Evolutionary conservation across 1,140 invertebrate species (phyloP), one percentile per base, ranked within the genome.

Genomic region (Pseudobourletiella spinata): DNA sequence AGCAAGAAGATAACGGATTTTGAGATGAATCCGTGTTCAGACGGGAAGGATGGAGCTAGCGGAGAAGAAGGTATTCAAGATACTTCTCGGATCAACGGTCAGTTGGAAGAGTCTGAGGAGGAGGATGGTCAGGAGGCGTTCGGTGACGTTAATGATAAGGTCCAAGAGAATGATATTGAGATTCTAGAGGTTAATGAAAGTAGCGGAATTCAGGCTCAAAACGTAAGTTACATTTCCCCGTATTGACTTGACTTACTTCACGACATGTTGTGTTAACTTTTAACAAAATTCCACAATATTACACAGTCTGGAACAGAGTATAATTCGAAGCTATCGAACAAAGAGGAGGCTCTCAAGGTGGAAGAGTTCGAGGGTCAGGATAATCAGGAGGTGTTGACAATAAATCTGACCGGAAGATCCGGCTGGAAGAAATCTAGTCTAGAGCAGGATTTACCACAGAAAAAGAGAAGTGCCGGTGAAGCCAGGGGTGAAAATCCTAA

Each of bases 1-100:
- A 91, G 91, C 0, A 98, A 98, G 74, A 99, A 99, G 75, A 98
- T 99, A 25, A 96, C 93, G 35, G 97, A 99, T 78, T 99, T 96
- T 82, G 89, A 91, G 35, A 84, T 81, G 64, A 88, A 91, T 69
- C 87, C 56, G 18, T 3, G 59, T 0, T 26, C 46, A 44, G 48
- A 15, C 57, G 24, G 22, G 61, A 35, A 15, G 64, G 92, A 93
- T 71, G 91, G 51, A 11, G 39, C 28, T 65, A 60, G 44, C 72
- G 51, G 69, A 76, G 92, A 93, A 71, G 91, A 93, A 70, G 89
- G 91, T 74, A 90, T 97, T 69, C 95, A 98, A 76, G 95, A 98
- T 75, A 89, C 91, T 0, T 95, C 97, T 77, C 95, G 94, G 30
- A 97, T 98, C 42, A 98, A 97, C 80, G 94, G 98, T 4, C 94